A percentile compares a stretch with the other conserved stretches of the same genome.
These are phyloP conservation scores for Desmophyllum pertusum DNA, from an alignment of 92 coral and sea anemone species.

Conservation along the genomic window DNA sequence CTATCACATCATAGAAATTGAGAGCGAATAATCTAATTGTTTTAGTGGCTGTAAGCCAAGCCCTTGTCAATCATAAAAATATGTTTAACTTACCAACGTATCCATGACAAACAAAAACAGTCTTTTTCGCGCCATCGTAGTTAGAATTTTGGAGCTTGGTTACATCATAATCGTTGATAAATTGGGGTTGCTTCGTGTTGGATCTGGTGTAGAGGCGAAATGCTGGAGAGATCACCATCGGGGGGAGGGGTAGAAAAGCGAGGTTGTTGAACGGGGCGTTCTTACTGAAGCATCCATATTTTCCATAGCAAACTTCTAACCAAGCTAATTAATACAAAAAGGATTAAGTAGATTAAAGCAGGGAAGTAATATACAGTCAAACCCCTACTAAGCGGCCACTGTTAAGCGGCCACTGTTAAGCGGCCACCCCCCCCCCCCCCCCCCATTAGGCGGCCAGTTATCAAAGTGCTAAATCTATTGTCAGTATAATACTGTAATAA, in stretches of 20 bases:
- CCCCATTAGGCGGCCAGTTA: too few species aligned
- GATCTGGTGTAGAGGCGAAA: conserved; percentile 51
- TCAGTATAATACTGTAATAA: too few species aligned
- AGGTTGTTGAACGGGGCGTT: conserved; percentile 38
- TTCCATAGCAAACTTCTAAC: conserved; percentile 37
- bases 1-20: too few species aligned
- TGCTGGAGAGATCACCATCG: not conserved
- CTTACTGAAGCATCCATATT: conserved; percentile 58
- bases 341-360: not conserved
- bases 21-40: too few species aligned
- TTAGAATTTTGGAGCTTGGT: conserved; percentile 44
- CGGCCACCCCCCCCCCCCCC: too few species aligned
- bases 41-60: too few species aligned
- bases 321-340: not conserved
- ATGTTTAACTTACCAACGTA: conserved; percentile 31
- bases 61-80: too few species aligned
- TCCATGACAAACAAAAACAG: conserved; percentile 59
- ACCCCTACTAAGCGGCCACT: too few species aligned
- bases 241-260: conserved; percentile 51
- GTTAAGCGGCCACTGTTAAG: too few species aligned
- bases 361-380: too few species aligned
- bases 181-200: not conserved
- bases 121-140: conserved; percentile 49
- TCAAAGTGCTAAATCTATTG: too few species aligned
- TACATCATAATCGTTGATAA: conserved; percentile 32